phyloP scores from a whole-genome alignment of 1,140 invertebrate species.

The Macrobrachium rosenbergii region DNA sequence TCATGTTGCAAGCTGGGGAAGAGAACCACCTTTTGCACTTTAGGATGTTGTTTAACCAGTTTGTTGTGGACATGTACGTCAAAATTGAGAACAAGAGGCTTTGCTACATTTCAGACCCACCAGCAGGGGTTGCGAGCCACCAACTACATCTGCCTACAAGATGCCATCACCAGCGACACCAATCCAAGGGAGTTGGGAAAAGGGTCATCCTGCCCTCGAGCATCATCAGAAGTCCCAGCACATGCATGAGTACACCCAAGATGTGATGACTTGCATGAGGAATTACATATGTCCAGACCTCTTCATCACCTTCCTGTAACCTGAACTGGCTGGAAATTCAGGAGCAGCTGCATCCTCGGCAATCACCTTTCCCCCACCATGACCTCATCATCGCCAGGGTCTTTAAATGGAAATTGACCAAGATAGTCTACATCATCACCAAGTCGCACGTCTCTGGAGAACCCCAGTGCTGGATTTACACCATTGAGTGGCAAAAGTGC shows the following conservation, averaged over 20 bases:
- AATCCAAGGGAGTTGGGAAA: conserved; percentile 62
- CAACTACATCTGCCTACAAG: not conserved
- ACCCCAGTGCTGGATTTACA: conserved; percentile 69
- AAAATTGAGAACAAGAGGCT: too few species aligned
- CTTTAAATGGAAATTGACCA: conserved; percentile 11
- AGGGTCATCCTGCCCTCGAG: conserved; percentile 70
- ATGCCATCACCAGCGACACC: not conserved
- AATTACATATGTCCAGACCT: conserved; percentile 71
- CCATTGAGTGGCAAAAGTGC: conserved; percentile 74
- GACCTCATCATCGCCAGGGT: too few species aligned
- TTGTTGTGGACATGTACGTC: too few species aligned
- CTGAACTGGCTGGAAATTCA: conserved; percentile 70
- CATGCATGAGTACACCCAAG: conserved; percentile 71
- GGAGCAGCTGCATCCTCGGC: conserved; percentile 66
- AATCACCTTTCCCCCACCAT: not conserved
- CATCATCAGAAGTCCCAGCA: conserved; percentile 69
- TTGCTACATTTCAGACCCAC: too few species aligned
- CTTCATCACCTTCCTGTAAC: conserved; percentile 74
- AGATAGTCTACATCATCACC: conserved; percentile 69
- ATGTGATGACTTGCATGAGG: conserved; percentile 72
- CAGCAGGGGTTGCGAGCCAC: too few species aligned
- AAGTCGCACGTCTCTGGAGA: conserved; percentile 53
- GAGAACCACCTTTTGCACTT: too few species aligned
- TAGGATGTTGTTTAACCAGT: too few species aligned
- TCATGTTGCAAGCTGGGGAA: too few species aligned